Evolutionary conservation across 2,113 vertebrate species (phyloP).

Genomic region (Nycticorax nycticorax): DNA sequence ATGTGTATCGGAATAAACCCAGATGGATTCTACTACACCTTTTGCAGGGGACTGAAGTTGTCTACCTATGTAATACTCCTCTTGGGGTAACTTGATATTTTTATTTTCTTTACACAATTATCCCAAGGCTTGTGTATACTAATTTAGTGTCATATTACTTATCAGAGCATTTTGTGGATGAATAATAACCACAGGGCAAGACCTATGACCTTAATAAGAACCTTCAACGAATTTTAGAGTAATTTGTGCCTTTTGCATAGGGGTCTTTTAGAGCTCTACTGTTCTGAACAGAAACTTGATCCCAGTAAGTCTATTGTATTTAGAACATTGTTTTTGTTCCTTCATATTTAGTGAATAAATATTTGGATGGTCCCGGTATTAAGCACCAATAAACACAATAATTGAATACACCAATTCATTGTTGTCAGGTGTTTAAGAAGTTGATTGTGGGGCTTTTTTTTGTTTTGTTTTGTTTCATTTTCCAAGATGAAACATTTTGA

Average conservation of each 20-base stretch:
- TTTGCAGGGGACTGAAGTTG: slow-evolving; percentile 58
- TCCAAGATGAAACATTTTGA: slow-evolving; percentile 84
- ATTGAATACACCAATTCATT: slow-evolving; percentile 78
- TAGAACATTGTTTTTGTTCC: slow-evolving; percentile 83
- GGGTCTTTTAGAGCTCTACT: slow-evolving; percentile 63
- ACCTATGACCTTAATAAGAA: slow-evolving; percentile 81
- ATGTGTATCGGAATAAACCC: slow-evolving; percentile 61
- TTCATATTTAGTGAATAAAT: slow-evolving; percentile 87
- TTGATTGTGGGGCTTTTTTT: slow-evolving; percentile 69
- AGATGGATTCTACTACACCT: slow-evolving; percentile 58
- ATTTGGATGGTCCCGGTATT: slow-evolving; percentile 82
- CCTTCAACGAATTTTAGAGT: slow-evolving; percentile 74
- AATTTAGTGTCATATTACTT: slow-evolving; percentile 83
- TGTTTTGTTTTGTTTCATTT: slow-evolving; percentile 40
- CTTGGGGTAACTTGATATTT: slow-evolving; percentile 75
- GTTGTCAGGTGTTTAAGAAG: slow-evolving; percentile 80
- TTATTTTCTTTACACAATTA: slow-evolving; percentile 76
- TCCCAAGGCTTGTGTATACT: slow-evolving; percentile 72
- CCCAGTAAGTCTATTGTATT: slow-evolving; percentile 80
- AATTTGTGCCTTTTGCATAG: slow-evolving; percentile 66
- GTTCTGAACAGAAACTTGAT: slow-evolving; percentile 76
- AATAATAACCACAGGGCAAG: slow-evolving; percentile 79
- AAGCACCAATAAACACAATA: slow-evolving; percentile 78
- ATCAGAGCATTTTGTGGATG: slow-evolving; percentile 77
- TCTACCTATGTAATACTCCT: slow-evolving; percentile 57